These are phyloP conservation scores for Drosophila equinoxialis DNA, from an alignment of 1,140 invertebrate genomes.

Conservation along the genomic window DNA sequence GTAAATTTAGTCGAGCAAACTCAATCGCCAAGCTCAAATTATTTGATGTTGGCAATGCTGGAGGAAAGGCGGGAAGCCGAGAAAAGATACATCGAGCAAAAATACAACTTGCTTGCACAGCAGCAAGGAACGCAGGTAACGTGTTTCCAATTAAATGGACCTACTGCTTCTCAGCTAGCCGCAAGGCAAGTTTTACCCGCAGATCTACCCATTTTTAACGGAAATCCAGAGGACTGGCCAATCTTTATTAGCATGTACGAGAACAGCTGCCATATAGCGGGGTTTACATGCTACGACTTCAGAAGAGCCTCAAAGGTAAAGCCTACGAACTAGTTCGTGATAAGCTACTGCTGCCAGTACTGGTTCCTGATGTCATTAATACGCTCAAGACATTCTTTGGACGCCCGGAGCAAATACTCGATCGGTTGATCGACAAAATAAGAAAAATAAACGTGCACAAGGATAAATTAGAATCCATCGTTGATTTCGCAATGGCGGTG, in stretches of 20 bases:
- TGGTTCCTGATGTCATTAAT: background rate
- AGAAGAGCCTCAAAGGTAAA: conserved; percentile 13
- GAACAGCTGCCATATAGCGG: background rate
- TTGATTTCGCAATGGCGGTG: background rate
- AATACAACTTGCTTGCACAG: background rate
- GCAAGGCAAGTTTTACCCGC: conserved; percentile 1
- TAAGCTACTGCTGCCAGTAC: conserved; percentile 1
- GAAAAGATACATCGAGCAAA: background rate
- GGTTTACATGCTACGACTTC: conserved; percentile 10
- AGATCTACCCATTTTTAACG: background rate
- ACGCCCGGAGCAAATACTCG: background rate
- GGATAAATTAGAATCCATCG: background rate
- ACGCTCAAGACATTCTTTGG: background rate
- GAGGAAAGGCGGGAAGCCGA: background rate
- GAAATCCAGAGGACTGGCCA: conserved; percentile 9
- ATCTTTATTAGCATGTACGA: conserved; percentile 5
- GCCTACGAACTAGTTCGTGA: background rate
- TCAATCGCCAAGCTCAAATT: no score
- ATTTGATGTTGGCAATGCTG: background rate
- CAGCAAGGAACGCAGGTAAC: background rate
- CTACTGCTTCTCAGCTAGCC: background rate
- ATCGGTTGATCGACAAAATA: background rate
- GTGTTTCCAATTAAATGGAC: background rate
- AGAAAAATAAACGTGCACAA: background rate
- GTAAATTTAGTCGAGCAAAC: no score